Evolutionary conservation across 2,797 vertebrate species (phyloP).

Genomic region (Peromyscus eremicus): DNA sequence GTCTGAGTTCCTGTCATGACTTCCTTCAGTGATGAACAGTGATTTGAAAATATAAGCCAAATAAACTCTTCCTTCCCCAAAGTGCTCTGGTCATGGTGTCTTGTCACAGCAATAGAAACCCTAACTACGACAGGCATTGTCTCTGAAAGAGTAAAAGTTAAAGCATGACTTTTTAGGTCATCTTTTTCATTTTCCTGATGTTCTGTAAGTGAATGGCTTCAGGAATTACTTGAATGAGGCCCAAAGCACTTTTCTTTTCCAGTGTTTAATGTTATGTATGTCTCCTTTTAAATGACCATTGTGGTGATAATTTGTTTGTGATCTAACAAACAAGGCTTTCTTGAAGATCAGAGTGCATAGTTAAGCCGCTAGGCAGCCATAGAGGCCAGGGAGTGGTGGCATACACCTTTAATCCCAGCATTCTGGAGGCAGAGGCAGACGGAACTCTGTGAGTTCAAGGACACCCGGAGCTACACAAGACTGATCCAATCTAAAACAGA

Average conservation of each 20-base stretch:
- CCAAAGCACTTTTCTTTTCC: conserved; percentile 51
- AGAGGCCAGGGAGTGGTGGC: too few species aligned
- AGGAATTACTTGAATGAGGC: conserved; percentile 30
- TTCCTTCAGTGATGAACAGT: neutral
- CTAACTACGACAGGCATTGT: neutral
- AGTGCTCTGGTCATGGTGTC: neutral
- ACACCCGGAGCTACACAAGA: too few species aligned
- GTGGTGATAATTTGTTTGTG: too few species aligned
- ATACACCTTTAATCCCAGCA: too few species aligned
- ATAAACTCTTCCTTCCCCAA: neutral
- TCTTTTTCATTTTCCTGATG: neutral
- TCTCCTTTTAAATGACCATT: conserved; percentile 47
- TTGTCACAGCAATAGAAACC: neutral
- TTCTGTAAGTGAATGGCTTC: neutral
- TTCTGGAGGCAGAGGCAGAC: too few species aligned
- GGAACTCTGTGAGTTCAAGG: too few species aligned
- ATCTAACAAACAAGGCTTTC: too few species aligned
- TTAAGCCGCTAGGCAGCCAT: too few species aligned
- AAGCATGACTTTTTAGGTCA: conserved; percentile 1
- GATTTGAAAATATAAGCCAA: neutral
- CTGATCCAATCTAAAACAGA: too few species aligned
- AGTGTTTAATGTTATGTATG: neutral
- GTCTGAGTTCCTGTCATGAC: neutral
- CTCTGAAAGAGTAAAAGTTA: conserved; percentile 41
- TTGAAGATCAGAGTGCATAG: too few species aligned